phyloP scores from a whole-genome alignment of 2,113 vertebrate species.

The Martes martes region DNA sequence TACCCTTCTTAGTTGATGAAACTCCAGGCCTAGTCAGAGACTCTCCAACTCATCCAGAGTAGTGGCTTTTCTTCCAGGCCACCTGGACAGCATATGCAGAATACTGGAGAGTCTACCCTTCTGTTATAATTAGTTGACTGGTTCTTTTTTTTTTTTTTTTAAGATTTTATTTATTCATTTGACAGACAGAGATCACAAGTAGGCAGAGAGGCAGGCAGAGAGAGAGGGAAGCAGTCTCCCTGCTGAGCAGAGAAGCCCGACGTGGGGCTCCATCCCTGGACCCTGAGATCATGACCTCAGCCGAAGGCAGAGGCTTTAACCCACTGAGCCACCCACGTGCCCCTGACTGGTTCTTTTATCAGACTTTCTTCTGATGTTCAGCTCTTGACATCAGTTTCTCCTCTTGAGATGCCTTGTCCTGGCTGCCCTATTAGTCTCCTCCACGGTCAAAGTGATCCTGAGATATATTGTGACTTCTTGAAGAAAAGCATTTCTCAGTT shows the following conservation, averaged over 20 bases:
- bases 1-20: background rate
- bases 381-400: background rate
- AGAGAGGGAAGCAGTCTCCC: no score
- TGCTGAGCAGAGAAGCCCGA: no score
- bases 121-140: background rate
- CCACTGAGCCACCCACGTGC: no score
- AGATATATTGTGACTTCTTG: background rate
- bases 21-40: background rate
- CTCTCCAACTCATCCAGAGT: background rate
- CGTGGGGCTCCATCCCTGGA: no score
- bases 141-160: no score
- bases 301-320: no score
- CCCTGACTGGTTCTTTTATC: background rate
- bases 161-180: no score
- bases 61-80: background rate
- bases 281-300: no score
- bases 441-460: background rate
- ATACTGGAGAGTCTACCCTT: background rate
- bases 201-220: no score
- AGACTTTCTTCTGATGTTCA: background rate
- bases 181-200: no score
- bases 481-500: background rate
- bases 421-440: background rate
- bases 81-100: background rate
- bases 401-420: background rate